Percentiles rank a stretch among this genome's conserved stretches.
Evolutionary conservation across 2,888 invertebrate species (phyloP).

Genomic region (Agrochola lychnidis): DNA sequence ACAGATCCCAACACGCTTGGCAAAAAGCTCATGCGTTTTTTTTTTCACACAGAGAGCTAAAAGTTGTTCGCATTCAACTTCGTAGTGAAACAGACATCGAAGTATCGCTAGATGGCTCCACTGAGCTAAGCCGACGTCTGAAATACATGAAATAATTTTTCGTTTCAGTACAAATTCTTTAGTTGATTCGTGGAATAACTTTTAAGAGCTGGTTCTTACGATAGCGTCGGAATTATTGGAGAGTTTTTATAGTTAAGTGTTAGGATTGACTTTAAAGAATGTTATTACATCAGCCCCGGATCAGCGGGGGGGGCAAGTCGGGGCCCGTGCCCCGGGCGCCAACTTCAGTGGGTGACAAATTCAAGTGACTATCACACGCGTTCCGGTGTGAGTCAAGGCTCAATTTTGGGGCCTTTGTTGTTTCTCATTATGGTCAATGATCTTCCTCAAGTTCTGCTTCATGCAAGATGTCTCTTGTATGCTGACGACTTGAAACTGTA

Average conservation of each 20-base stretch:
- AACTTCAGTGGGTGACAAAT: no score
- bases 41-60: slow-evolving; percentile 56
- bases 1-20: slow-evolving; percentile 54
- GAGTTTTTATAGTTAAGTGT: slow-evolving; percentile 16
- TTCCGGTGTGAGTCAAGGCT: no score
- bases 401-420: no score
- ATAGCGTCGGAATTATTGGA: slow-evolving; percentile 39
- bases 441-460: no score
- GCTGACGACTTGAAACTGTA: no score
- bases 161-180: slow-evolving; percentile 27
- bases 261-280: background rate
- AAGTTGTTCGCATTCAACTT: slow-evolving; percentile 64
- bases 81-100: slow-evolving; percentile 53
- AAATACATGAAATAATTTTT: slow-evolving; percentile 58
- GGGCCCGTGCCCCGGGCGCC: no score
- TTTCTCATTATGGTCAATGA: no score
- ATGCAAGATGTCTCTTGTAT: no score
- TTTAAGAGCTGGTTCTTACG: slow-evolving; percentile 8
- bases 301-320: no score
- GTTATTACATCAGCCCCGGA: no score
- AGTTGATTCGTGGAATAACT: slow-evolving; percentile 33
- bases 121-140: slow-evolving; percentile 55
- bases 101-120: slow-evolving; percentile 36
- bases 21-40: slow-evolving; percentile 47
- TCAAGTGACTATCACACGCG: no score